These are phyloP conservation scores for Poecilus cupreus DNA, from an alignment of 2,888 invertebrate genomes.

Conservation along the genomic window DNA sequence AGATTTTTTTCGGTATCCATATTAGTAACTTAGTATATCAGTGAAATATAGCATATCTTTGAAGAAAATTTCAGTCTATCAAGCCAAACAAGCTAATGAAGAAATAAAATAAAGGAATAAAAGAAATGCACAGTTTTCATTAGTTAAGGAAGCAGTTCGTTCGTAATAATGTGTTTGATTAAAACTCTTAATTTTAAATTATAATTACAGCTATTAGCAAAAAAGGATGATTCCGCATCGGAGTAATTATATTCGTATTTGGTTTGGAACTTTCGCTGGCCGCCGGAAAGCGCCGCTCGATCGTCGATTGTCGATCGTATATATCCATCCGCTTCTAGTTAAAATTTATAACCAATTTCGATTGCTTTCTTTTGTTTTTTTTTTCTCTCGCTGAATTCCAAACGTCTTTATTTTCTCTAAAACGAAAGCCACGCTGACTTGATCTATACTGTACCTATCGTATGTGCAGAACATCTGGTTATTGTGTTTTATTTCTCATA, in stretches of 20 bases:
- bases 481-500: background rate
- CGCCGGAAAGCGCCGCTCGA: background rate
- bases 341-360: constrained; percentile 40
- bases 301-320: constrained; percentile 9
- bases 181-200: constrained; percentile 19
- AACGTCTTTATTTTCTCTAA: constrained; percentile 2
- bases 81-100: background rate
- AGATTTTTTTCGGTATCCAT: too few species aligned
- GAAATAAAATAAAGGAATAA: background rate
- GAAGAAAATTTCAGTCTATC: background rate
- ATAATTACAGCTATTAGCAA: constrained; percentile 24
- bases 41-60: background rate
- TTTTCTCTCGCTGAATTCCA: background rate
- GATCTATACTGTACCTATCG: constrained; percentile 16
- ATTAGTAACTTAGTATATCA: background rate
- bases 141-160: background rate
- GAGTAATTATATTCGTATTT: constrained; percentile 33
- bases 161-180: background rate
- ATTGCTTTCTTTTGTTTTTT: constrained; percentile 38
- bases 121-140: background rate
- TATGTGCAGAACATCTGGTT: constrained; percentile 23
- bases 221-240: background rate
- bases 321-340: constrained; percentile 7
- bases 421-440: constrained; percentile 20
- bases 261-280: constrained; percentile 22